Evolutionary conservation across 2,888 invertebrate species (phyloP).

Genomic region (Slavum lentiscoides): DNA sequence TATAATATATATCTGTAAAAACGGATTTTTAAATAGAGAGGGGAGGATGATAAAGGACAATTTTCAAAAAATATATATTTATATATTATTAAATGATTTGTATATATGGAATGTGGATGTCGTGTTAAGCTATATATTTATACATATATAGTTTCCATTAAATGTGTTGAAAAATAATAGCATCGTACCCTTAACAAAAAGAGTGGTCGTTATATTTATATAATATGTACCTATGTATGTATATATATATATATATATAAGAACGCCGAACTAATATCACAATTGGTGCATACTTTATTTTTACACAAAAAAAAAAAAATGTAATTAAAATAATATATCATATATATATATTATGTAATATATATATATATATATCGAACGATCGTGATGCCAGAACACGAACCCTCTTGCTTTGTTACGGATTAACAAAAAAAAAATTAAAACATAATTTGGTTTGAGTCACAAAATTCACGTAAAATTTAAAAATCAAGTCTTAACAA

Average conservation of each 20-base stretch:
- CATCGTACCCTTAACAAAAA: conserved; percentile 44
- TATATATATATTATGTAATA: too few relatives aligned
- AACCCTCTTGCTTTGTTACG: background rate
- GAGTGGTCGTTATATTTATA: conserved; percentile 28
- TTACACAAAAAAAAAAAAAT: conserved; percentile 43
- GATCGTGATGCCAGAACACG: background rate
- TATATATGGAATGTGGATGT: conserved; percentile 50
- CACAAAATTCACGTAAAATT: conserved; percentile 22
- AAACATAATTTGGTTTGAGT: background rate
- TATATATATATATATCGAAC: background rate
- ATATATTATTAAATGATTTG: conserved; percentile 9
- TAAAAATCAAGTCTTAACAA: conserved; percentile 38
- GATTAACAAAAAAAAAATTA: background rate
- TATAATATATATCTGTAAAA: conserved; percentile 42
- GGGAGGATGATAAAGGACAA: conserved; percentile 1
- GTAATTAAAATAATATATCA: conserved; percentile 36
- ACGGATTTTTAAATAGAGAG: conserved; percentile 18
- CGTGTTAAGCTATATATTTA: conserved; percentile 26
- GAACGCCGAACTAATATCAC: conserved; percentile 52
- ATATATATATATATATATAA: background rate
- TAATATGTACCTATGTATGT: too few relatives aligned
- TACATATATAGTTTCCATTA: conserved; percentile 35
- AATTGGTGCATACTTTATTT: conserved; percentile 47
- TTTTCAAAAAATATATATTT: conserved; percentile 36
- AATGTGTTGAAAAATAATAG: conserved; percentile 40